phyloP scores from a whole-genome alignment of 1,140 invertebrate genomes.

The Scaptomyza pallida region DNA sequence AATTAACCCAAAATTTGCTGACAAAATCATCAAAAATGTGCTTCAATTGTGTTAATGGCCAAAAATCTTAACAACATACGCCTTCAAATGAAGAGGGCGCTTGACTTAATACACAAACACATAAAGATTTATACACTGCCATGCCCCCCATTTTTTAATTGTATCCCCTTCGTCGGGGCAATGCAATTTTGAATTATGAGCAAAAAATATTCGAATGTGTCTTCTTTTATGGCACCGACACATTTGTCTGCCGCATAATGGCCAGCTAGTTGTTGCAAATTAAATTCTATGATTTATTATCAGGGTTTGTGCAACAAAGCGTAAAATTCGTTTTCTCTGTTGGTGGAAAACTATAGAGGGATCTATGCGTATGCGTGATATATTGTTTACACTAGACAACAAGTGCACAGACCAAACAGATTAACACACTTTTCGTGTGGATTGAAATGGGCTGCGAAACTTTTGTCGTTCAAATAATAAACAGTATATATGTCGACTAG shows the following conservation, averaged over 20 bases:
- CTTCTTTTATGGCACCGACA: constrained; percentile 43
- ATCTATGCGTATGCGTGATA: constrained; percentile 7
- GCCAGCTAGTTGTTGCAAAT: constrained; percentile 50
- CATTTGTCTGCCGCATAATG: constrained; percentile 54
- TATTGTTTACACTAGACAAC: constrained; percentile 58
- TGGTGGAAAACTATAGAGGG: not conserved
- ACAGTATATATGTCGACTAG: constrained; percentile 29
- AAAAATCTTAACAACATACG: constrained; percentile 70
- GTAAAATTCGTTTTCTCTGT: constrained; percentile 70
- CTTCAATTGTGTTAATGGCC: constrained; percentile 74
- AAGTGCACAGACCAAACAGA: constrained; percentile 2
- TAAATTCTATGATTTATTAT: constrained; percentile 80
- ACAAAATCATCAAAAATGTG: constrained; percentile 62
- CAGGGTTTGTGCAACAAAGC: constrained; percentile 76
- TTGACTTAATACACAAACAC: constrained; percentile 18
- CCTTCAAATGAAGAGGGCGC: constrained; percentile 41
- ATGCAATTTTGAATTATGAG: constrained; percentile 67
- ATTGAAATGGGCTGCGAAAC: not conserved
- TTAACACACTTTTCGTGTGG: not conserved
- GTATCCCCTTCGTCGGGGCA: not conserved
- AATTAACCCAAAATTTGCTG: constrained; percentile 48
- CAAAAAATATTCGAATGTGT: constrained; percentile 51
- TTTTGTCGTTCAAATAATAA: not conserved
- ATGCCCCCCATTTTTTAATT: too few species aligned
- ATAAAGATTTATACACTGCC: not conserved